A percentile compares a stretch with the other conserved stretches of the same genome.
Conservation (phyloP, 2,888 invertebrate species). For the Eilema caniola region DNA sequence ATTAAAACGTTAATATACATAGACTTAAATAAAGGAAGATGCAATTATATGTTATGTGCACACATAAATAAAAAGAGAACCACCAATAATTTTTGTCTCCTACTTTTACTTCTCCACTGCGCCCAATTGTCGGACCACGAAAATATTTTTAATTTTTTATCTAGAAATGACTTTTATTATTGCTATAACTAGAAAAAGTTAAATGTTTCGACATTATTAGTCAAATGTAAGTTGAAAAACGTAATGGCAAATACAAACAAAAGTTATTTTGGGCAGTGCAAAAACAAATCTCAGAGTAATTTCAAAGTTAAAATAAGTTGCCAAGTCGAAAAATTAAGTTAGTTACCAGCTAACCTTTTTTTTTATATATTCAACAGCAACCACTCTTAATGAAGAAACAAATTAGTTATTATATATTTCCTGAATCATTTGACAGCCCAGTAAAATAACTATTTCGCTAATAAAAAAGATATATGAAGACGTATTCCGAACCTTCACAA, state of each 20-base stretch:
- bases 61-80: too few relatives aligned
- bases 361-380: constrained; percentile 14
- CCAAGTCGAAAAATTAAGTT: constrained; percentile 24
- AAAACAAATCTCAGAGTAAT: constrained; percentile 26
- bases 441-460: neutral
- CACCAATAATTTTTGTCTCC: too few relatives aligned
- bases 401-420: neutral
- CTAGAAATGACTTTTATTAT: neutral
- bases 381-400: constrained; percentile 2
- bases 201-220: constrained; percentile 5
- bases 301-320: constrained; percentile 28
- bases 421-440: neutral
- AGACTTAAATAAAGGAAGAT: too few relatives aligned
- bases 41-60: too few relatives aligned
- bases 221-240: constrained; percentile 17
- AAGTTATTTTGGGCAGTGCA: constrained; percentile 9
- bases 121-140: neutral
- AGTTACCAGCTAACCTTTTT: constrained; percentile 15
- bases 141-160: neutral
- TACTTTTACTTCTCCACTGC: too few relatives aligned
- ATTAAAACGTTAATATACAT: too few relatives aligned
- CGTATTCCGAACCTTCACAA: neutral
- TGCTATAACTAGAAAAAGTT: neutral
- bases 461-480: neutral
- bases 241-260: constrained; percentile 20